Evolutionary conservation across 1,140 invertebrate species (phyloP).

Genomic region (Platyscapa corneri): DNA sequence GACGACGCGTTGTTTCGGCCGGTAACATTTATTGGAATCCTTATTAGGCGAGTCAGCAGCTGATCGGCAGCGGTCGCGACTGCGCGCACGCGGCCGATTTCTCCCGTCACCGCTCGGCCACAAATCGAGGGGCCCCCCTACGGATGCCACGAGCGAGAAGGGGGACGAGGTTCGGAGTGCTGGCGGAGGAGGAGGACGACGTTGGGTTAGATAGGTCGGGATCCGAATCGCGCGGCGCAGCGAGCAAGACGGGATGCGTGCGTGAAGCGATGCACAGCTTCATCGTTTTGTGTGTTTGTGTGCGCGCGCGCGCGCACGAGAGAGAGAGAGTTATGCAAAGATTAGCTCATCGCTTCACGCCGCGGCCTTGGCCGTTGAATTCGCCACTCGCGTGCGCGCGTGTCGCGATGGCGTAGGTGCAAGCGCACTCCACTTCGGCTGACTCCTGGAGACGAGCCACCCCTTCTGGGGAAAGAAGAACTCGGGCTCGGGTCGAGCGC

Average conservation of each 20-base stretch:
- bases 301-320: background rate
- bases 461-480: too few species aligned
- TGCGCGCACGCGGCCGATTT: background rate
- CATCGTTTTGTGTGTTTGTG: background rate
- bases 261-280: background rate
- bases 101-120: background rate
- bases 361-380: slow-evolving; percentile 18
- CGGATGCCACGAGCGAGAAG: background rate
- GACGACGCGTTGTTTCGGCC: background rate
- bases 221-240: background rate
- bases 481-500: too few species aligned
- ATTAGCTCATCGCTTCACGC: background rate
- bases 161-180: background rate
- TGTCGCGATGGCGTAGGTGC: background rate
- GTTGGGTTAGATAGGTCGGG: slow-evolving; percentile 27
- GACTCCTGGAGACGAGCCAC: too few species aligned
- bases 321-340: background rate
- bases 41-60: slow-evolving; percentile 18
- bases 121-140: background rate
- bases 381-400: background rate
- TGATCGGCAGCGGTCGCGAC: background rate
- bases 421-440: background rate
- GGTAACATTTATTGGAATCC: background rate
- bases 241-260: background rate
- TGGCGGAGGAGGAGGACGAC: background rate